A percentile compares a stretch with the other conserved stretches of the same genome.
These are phyloP conservation scores for Neotoma lepida DNA, from an alignment of 2,113 vertebrate genomes.

Conservation along the genomic window DNA sequence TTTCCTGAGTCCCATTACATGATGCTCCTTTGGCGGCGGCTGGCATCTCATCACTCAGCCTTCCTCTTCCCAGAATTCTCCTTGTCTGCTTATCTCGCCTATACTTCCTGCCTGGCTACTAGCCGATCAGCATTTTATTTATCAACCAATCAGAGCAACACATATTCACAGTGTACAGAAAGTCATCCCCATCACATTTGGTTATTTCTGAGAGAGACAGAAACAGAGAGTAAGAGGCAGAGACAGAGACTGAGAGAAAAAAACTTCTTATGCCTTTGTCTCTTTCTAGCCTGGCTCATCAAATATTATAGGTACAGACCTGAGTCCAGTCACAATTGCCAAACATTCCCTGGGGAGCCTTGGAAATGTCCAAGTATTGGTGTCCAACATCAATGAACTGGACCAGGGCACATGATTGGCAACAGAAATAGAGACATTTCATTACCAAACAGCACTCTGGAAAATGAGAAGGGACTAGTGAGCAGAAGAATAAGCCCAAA, in stretches of 20 bases:
- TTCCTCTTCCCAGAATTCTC: too few species aligned
- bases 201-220: not conserved
- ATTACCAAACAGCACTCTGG: not conserved
- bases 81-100: too few species aligned
- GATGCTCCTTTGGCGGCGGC: too few species aligned
- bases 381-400: not conserved
- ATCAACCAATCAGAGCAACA: too few species aligned
- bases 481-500: not conserved
- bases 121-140: too few species aligned
- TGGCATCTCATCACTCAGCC: too few species aligned
- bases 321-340: not conserved
- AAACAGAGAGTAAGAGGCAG: not conserved
- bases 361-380: not conserved
- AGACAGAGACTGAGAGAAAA: not conserved
- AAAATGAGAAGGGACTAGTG: not conserved
- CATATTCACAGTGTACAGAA: too few species aligned
- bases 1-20: too few species aligned
- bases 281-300: not conserved
- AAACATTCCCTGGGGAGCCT: not conserved
- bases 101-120: too few species aligned
- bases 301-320: not conserved
- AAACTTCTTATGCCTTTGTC: not conserved
- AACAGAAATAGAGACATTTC: not conserved
- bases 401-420: not conserved
- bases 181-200: too few species aligned